Conservation (phyloP, 2,113 vertebrate species). For the Grallaria varia region DNA sequence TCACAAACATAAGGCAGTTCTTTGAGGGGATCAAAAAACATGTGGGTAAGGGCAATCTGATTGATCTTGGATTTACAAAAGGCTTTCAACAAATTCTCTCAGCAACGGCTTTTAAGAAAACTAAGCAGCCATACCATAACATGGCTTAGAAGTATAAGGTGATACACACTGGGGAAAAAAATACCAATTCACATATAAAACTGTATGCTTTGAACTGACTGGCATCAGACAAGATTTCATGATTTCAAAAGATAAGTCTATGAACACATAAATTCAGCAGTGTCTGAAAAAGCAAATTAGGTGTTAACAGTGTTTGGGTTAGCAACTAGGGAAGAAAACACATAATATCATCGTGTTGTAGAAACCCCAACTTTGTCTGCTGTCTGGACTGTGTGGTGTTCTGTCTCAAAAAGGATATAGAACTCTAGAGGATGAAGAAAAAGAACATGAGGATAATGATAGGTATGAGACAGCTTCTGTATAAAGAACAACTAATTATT, state of each 20-base stretch:
- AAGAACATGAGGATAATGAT: neutral
- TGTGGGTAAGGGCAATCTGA: constrained; percentile 23
- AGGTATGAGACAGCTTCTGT: neutral
- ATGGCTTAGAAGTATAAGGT: constrained; percentile 27
- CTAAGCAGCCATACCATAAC: constrained; percentile 13
- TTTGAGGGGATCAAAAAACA: constrained; percentile 54
- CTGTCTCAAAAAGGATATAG: neutral
- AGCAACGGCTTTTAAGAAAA: constrained; percentile 26
- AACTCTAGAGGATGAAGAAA: neutral
- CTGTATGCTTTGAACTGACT: constrained; percentile 2
- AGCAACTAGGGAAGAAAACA: neutral
- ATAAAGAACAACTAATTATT: neutral
- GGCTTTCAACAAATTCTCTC: constrained; percentile 55
- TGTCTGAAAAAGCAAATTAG: neutral
- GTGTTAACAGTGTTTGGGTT: neutral
- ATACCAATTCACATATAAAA: neutral
- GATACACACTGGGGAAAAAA: neutral
- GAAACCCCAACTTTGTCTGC: neutral
- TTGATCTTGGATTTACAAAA: constrained; percentile 50
- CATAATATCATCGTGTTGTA: neutral
- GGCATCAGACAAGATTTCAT: neutral
- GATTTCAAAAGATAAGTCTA: neutral
- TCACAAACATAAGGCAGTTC: constrained; percentile 8
- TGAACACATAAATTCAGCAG: neutral
- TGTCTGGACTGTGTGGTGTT: neutral